A percentile compares a stretch with the other conserved stretches of the same genome.
Evolutionary conservation across 2,888 invertebrate species (phyloP).

Genomic region (Chymomyza fuscimana): DNA sequence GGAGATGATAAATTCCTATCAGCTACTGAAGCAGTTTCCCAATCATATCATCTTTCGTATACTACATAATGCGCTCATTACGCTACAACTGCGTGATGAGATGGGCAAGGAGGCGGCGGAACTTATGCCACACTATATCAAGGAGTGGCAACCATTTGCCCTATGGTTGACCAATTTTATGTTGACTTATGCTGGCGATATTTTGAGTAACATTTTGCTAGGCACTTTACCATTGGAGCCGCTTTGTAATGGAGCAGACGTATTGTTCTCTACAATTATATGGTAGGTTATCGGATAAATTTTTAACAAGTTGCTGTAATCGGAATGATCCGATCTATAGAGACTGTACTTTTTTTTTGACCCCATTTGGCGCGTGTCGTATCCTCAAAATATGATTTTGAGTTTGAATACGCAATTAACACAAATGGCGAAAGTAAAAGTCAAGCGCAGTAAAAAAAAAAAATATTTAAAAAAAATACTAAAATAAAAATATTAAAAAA

Average conservation of each 20-base stretch:
- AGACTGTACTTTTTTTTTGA: too few relatives aligned
- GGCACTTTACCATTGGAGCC: slow-evolving; percentile 56
- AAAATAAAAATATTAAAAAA: too few relatives aligned
- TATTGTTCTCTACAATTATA: slow-evolving; percentile 41
- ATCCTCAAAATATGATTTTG: too few relatives aligned
- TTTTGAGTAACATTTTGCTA: slow-evolving; percentile 52
- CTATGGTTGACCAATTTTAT: slow-evolving; percentile 55
- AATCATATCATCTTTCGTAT: slow-evolving; percentile 55
- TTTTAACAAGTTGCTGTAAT: background rate
- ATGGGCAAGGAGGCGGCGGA: slow-evolving; percentile 19
- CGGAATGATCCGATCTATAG: background rate
- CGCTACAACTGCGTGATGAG: slow-evolving; percentile 58
- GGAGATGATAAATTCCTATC: slow-evolving; percentile 38
- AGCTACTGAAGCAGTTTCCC: slow-evolving; percentile 44
- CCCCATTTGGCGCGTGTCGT: too few relatives aligned
- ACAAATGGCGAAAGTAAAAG: too few relatives aligned
- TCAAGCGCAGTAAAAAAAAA: too few relatives aligned
- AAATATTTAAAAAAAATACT: too few relatives aligned
- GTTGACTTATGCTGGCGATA: slow-evolving; percentile 55
- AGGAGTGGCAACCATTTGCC: slow-evolving; percentile 49
- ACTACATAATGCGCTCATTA: slow-evolving; percentile 50
- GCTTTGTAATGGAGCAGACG: slow-evolving; percentile 46
- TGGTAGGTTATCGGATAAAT: slow-evolving; percentile 30
- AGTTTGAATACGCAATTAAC: too few relatives aligned
- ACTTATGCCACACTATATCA: slow-evolving; percentile 1